A percentile compares a stretch with the other conserved stretches of the same genome.
Evolutionary conservation across 2,113 vertebrate genomes (phyloP).

Genomic region (Grus americana): DNA sequence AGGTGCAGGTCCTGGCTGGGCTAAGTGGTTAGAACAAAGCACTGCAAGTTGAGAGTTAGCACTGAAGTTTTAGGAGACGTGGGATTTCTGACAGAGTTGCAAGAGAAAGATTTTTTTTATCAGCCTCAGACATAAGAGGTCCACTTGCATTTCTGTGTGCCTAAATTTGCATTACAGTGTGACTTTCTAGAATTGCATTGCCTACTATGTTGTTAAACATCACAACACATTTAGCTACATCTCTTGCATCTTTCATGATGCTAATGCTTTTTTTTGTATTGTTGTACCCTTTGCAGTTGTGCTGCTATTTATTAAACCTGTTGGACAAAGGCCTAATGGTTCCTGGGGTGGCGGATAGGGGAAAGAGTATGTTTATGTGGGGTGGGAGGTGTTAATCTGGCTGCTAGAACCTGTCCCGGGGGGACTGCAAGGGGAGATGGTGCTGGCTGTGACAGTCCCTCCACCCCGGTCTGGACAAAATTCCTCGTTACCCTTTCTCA

Average conservation of each 20-base stretch:
- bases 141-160: background rate
- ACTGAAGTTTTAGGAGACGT: background rate
- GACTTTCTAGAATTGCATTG: background rate
- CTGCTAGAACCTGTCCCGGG: background rate
- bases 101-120: background rate
- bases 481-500: background rate
- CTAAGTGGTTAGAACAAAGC: background rate
- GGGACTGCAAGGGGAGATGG: background rate
- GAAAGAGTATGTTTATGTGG: background rate
- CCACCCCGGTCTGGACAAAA: background rate
- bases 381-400: background rate
- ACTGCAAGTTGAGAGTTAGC: background rate
- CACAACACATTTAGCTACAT: accelerated
- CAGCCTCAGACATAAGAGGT: background rate
- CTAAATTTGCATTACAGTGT: background rate
- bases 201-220: background rate
- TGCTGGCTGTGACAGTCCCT: background rate
- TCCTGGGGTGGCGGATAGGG: background rate
- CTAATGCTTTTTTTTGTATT: background rate
- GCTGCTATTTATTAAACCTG: background rate
- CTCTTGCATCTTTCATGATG: background rate
- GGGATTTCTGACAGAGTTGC: background rate
- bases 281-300: background rate
- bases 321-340: background rate
- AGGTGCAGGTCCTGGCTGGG: background rate